Evolutionary conservation across 2,888 invertebrate species (phyloP).

Genomic region (Leptinotarsa peninsularis): DNA sequence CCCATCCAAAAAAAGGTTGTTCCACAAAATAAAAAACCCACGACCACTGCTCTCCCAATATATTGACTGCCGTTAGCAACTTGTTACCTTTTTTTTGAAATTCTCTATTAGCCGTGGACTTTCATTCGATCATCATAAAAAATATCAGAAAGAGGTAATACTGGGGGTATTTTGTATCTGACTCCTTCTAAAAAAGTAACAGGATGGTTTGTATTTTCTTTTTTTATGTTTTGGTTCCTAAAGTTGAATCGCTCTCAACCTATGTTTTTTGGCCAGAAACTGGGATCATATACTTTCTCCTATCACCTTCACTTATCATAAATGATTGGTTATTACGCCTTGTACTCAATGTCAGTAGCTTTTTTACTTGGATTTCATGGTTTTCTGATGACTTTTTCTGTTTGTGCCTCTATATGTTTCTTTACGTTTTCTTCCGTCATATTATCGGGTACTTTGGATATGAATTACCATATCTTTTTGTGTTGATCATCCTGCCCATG

Average conservation of each 20-base stretch:
- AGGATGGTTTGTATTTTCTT: neutral
- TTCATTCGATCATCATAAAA: no score
- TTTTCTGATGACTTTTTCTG: constrained; percentile 8
- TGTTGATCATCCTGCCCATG: constrained; percentile 4
- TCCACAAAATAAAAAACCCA: no score
- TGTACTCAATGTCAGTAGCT: constrained; percentile 5
- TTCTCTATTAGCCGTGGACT: no score
- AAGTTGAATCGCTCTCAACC: neutral
- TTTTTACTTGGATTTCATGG: constrained; percentile 6
- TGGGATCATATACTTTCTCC: neutral
- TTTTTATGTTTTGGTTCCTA: neutral
- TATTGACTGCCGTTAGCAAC: no score
- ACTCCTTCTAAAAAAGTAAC: constrained; percentile 6
- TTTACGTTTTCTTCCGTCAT: constrained; percentile 16
- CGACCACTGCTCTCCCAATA: no score
- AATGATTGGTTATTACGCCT: constrained; percentile 18
- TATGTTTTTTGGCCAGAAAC: neutral
- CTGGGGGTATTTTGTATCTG: constrained; percentile 5
- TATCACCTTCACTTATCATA: constrained; percentile 9
- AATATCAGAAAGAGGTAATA: no score
- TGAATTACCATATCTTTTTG: constrained; percentile 21
- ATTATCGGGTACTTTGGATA: constrained; percentile 15
- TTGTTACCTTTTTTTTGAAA: no score
- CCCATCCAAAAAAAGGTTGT: no score
- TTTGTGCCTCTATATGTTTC: constrained; percentile 15